Percentiles rank a stretch among this genome's conserved stretches.
These are phyloP conservation scores for Drosophila miranda DNA, from an alignment of 1,140 invertebrate genomes.

Conservation along the genomic window DNA sequence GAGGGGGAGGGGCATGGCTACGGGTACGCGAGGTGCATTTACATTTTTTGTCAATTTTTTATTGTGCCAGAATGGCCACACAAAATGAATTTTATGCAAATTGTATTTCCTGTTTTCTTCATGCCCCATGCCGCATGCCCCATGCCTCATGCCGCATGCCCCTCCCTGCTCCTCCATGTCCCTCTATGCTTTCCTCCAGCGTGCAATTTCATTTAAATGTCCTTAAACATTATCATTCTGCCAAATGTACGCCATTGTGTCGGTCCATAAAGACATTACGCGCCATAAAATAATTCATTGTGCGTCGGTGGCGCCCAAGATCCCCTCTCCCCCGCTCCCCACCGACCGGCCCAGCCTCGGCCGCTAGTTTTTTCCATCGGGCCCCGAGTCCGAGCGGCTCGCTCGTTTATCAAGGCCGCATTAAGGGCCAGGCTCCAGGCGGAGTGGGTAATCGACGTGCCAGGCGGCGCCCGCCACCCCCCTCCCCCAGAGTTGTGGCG, in stretches of 20 bases:
- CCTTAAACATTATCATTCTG: constrained; percentile 55
- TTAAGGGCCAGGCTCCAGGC: constrained; percentile 43
- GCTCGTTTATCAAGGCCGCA: constrained; percentile 69
- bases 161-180: too few species aligned
- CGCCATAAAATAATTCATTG: constrained; percentile 76
- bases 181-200: constrained; percentile 5
- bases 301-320: constrained; percentile 1
- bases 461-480: constrained; percentile 68
- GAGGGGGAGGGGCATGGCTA: constrained; percentile 2
- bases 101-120: constrained; percentile 31
- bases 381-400: constrained; percentile 33
- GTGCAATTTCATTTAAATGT: constrained; percentile 63
- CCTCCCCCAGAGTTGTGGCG: constrained; percentile 18
- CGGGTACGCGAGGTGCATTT: constrained; percentile 41
- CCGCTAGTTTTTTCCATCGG: constrained; percentile 58
- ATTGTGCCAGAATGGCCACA: constrained; percentile 9
- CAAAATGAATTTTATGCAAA: constrained; percentile 70
- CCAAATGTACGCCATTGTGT: constrained; percentile 51
- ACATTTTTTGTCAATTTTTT: constrained; percentile 49
- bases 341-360: not conserved
- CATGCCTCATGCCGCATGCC: too few species aligned
- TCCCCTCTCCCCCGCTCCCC: not conserved
- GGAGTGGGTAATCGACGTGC: constrained; percentile 42
- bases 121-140: not conserved
- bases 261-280: constrained; percentile 72